A percentile compares a stretch with the other conserved stretches of the same genome.
phyloP scores from a whole-genome alignment of 1,140 invertebrate species.

The Pygmarrhopalites habei region DNA sequence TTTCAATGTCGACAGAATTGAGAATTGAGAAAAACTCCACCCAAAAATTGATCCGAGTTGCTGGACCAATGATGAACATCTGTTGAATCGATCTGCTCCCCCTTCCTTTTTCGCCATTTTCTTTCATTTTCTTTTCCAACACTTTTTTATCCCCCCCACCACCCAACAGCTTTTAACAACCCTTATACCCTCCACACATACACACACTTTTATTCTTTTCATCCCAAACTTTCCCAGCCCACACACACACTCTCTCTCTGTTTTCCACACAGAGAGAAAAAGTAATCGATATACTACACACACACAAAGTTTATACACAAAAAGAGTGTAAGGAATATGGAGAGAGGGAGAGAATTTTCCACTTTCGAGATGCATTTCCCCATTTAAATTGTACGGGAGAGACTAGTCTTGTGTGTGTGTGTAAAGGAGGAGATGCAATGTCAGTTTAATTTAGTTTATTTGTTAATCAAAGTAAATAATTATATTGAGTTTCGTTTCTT shows the following conservation, averaged over 20 bases:
- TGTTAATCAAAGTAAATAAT: no score
- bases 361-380: no score
- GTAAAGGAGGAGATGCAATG: no score
- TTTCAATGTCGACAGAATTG: constrained; percentile 12
- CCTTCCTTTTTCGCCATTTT: constrained; percentile 32
- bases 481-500: no score
- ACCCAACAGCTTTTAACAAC: no score
- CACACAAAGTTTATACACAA: no score
- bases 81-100: constrained; percentile 35
- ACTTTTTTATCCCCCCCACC: not conserved
- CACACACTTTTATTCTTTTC: constrained; percentile 1
- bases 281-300: not conserved
- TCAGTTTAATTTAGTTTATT: no score
- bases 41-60: constrained; percentile 38
- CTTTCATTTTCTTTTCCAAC: constrained; percentile 31
- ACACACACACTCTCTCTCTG: not conserved
- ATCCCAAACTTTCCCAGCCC: constrained; percentile 10
- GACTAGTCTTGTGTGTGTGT: no score
- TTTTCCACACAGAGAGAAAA: not conserved
- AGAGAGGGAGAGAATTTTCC: no score
- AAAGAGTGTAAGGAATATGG: no score
- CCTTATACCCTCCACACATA: not conserved
- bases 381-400: no score
- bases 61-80: constrained; percentile 39
- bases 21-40: constrained; percentile 38